phyloP scores from a whole-genome alignment of 2,888 invertebrate species.

The Cylindroiulus punctatus region DNA sequence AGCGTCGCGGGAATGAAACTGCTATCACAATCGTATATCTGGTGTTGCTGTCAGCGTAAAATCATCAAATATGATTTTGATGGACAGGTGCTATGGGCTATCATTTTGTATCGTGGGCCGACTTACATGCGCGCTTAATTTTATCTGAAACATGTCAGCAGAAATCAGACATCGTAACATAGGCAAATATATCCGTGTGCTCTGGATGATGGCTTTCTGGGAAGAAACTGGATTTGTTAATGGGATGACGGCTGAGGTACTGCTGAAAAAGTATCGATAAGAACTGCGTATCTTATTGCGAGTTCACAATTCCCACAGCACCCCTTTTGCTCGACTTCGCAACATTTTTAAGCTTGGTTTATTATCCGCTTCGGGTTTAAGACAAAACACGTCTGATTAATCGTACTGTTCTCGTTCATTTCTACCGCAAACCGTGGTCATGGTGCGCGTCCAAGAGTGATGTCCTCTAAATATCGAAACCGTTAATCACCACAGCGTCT shows the following conservation, averaged over 20 bases:
- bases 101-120: conserved; percentile 20
- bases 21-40: conserved; percentile 34
- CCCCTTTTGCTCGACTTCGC: too few relatives aligned
- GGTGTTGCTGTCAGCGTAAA: conserved; percentile 19
- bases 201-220: not conserved
- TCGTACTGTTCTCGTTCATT: not conserved
- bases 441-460: not conserved
- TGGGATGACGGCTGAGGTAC: not conserved
- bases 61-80: conserved; percentile 17
- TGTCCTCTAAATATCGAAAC: conserved; percentile 2
- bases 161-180: conserved; percentile 31
- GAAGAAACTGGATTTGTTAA: not conserved
- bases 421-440: not conserved
- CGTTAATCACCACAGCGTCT: not conserved
- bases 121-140: conserved; percentile 9
- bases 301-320: too few relatives aligned
- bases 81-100: conserved; percentile 42
- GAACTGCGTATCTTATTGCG: too few relatives aligned
- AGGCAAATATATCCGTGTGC: not conserved
- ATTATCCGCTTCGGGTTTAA: not conserved
- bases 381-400: not conserved
- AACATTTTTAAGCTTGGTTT: not conserved
- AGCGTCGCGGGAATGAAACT: conserved; percentile 34
- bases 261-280: not conserved
- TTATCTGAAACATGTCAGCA: conserved; percentile 29